Evolutionary conservation across 2,113 vertebrate species (phyloP).

Genomic region (Andinoacara biseriatus): DNA sequence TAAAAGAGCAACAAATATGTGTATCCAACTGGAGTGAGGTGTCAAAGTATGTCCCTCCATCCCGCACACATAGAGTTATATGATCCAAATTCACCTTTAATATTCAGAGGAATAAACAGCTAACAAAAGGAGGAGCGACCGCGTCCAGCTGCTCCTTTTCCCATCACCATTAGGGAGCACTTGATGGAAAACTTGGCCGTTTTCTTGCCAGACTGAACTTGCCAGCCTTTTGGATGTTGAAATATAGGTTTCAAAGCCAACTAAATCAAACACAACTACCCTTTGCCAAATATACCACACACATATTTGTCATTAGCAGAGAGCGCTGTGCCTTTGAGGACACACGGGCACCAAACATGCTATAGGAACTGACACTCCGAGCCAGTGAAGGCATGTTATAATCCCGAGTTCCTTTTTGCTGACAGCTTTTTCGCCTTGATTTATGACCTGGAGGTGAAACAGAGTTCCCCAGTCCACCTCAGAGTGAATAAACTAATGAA

Average conservation of each 20-base stretch:
- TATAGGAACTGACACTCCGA: constrained; percentile 27
- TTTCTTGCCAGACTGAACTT: constrained; percentile 23
- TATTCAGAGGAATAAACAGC: constrained; percentile 33
- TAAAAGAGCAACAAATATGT: background rate
- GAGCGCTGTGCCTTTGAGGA: background rate
- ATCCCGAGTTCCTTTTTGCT: constrained; percentile 50
- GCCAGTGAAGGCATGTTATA: constrained; percentile 55
- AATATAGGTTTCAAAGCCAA: constrained; percentile 34
- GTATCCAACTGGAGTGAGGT: background rate
- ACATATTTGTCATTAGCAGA: constrained; percentile 53
- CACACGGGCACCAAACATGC: constrained; percentile 6
- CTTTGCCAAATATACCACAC: constrained; percentile 53
- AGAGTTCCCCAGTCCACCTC: constrained; percentile 66
- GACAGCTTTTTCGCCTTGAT: constrained; percentile 68
- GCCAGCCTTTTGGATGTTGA: constrained; percentile 31
- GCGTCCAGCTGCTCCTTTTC: constrained; percentile 10
- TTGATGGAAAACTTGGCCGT: constrained; percentile 27
- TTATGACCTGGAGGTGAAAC: constrained; percentile 69
- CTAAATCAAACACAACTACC: constrained; percentile 44
- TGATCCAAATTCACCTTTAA: background rate
- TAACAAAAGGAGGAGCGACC: constrained; percentile 26
- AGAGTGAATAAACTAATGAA: constrained; percentile 72
- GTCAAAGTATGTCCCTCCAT: background rate
- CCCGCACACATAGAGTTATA: background rate
- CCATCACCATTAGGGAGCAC: constrained; percentile 43